These are phyloP conservation scores for Chrysolina oricalcia DNA, from an alignment of 2,888 invertebrate genomes.

Conservation along the genomic window DNA sequence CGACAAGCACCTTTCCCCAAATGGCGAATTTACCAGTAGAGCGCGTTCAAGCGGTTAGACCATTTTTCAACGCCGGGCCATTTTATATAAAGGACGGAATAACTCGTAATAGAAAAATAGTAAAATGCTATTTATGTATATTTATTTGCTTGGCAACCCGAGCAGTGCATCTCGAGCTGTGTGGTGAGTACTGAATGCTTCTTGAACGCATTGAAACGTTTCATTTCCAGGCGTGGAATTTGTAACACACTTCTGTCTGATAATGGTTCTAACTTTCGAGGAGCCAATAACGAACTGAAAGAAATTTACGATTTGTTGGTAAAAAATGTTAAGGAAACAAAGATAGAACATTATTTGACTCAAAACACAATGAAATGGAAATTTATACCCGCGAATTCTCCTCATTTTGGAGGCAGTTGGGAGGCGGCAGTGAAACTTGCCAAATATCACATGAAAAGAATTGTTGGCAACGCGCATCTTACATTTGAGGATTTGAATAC, in stretches of 20 bases:
- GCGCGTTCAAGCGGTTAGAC: slow-evolving; percentile 27
- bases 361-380: slow-evolving; percentile 19
- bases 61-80: slow-evolving; percentile 54
- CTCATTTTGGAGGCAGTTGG: slow-evolving; percentile 38
- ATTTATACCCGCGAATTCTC: slow-evolving; percentile 36
- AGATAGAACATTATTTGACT: slow-evolving; percentile 15
- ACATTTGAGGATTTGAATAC: slow-evolving; percentile 34
- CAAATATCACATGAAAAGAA: slow-evolving; percentile 33
- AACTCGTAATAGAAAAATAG: slow-evolving; percentile 44
- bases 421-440: slow-evolving; percentile 37
- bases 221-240: too few species aligned
- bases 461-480: slow-evolving; percentile 31
- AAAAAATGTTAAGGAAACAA: neutral
- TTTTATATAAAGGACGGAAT: slow-evolving; percentile 48
- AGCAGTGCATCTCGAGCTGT: slow-evolving; percentile 63
- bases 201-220: slow-evolving; percentile 45
- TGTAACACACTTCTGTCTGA: too few species aligned
- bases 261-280: too few species aligned
- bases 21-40: slow-evolving; percentile 18
- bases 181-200: slow-evolving; percentile 49
- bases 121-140: slow-evolving; percentile 58
- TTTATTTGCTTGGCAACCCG: slow-evolving; percentile 60
- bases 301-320: slow-evolving; percentile 23
- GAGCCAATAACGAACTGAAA: too few species aligned
- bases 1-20: slow-evolving; percentile 22